Evolutionary conservation across 2,113 vertebrate species (phyloP), one percentile per base, ranked within the genome.

Genomic region (Illadopsis cleaveri): DNA sequence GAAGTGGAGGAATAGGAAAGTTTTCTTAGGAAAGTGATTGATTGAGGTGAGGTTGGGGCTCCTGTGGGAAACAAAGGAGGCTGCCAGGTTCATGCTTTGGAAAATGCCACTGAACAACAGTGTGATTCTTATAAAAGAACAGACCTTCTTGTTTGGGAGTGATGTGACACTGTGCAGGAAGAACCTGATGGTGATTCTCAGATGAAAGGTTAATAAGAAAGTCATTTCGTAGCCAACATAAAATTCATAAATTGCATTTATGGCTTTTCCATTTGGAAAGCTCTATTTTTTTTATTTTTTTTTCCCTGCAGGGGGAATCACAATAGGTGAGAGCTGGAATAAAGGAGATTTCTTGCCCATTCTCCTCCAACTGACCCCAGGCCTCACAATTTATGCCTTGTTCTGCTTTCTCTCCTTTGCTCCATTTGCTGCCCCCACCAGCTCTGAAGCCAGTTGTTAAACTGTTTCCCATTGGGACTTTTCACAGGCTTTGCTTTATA

Each of bases 311-410:
- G 50, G 47, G 50, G 30, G 93, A 82, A 65, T 87, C 56, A 42
- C 91, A 70, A 13, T 25, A 70, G 50, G 58, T 61, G 54, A 71
- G 48, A 93, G 71, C 3, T 42, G 54, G 47, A 92, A 80, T 73
- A 77, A 90, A 93, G 68, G 71, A 93, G 84, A 87, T 91, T 94
- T 96, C 89, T 93, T 77, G 54, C 42, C 50, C 50, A 8, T 80
- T 91, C 47, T 66, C 45, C 50, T 87, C 82, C 4, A 10, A 3
- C 66, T 88, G 90, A 94, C 87, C 81, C 28, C 25, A 68, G 66
- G 73, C 89, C 58, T 90, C 28, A 2, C 45, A 51, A 87, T 90
- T 90, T 87, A 77, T 69, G 40, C 33, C 2, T 64, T 54, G 21
- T 78, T 42, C 78, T 91, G 45, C 80, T 86, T 95, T 80, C 42